Base-by-base conservation (phyloP, 2,113 vertebrate genomes). In the Callaeas wilsoni region DNA sequence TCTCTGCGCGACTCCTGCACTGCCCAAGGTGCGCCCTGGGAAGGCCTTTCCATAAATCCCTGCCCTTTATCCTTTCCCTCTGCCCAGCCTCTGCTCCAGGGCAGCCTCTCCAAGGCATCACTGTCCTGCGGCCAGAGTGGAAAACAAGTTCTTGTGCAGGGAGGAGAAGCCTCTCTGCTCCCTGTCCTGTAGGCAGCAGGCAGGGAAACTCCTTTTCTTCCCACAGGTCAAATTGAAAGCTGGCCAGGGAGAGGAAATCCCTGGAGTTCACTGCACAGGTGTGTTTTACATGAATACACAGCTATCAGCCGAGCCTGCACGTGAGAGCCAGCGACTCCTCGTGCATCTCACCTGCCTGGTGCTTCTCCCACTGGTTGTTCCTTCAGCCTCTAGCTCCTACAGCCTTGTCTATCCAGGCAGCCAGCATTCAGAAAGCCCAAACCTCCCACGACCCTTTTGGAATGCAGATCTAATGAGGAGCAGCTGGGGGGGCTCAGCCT, bases 301-400 rank as follows among this genome's bases (percentile, higher is more conserved):
- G 10, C 8, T 7, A 0, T 3, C 17, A 20, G 21, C 23, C 41
- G 19, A 3, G 6, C 2, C 46, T 12, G 26, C 8, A 1, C 12
- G 23, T 0, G 1, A 8, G 42, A 3, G 7, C 13, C 35, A 3
- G 35, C 0, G 3, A 5, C 23, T 7, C 4, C 37, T 74, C 10
- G 68, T 47, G n/a, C 16, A 8, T 46, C 26, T 56, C 47, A 3
- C 60, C 62, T 56, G 71, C 53, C 42, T 19, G 12, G 1, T 5
- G 25, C 73, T 68, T 30, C 35, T 73, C 57, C 67, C 16, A 2
- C 20, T 2, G 2, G 2, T 12, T 35, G 1, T 39, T 47, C 49
- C 49, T 63, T n/a, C 47, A 76, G 0, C 67, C 42, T 44, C 7
- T 4, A 42, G 39, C 73, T 46, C 37, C 78, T 26, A 0, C 41